These are phyloP conservation scores for Craseonycteris thonglongyai DNA, from an alignment of 2,113 vertebrate species.

Conservation along the genomic window DNA sequence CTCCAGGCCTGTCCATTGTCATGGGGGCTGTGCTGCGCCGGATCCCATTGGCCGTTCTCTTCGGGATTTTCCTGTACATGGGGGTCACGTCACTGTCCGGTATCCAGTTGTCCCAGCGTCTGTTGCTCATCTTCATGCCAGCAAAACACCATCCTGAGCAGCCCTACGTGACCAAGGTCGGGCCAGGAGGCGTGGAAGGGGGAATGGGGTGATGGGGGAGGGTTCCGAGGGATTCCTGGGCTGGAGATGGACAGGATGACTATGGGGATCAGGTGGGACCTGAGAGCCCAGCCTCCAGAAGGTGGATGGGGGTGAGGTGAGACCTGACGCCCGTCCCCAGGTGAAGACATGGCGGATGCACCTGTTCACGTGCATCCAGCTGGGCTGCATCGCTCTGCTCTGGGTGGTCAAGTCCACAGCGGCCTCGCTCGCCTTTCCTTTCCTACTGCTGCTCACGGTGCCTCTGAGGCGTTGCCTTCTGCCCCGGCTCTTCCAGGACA, in stretches of 20 bases:
- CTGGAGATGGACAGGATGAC: not conserved
- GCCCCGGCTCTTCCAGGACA: conserved; percentile 92
- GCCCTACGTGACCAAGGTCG: conserved; percentile 95
- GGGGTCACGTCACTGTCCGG: conserved; percentile 96
- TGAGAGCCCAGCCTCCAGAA: not conserved
- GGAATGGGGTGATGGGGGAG: not conserved
- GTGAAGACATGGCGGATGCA: conserved; percentile 99
- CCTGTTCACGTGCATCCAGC: conserved; percentile 95
- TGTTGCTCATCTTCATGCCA: conserved; percentile 95
- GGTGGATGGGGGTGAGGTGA: not conserved
- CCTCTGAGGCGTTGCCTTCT: conserved; percentile 92
- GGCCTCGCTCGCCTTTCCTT: conserved; percentile 95
- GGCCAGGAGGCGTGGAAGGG: not conserved
- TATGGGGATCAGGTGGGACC: not conserved
- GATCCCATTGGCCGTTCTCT: conserved; percentile 96
- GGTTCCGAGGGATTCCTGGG: not conserved
- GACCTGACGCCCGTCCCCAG: conserved; percentile 70
- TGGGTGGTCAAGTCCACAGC: conserved; percentile 97
- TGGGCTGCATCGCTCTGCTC: conserved; percentile 92
- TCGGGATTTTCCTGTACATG: conserved; percentile 99
- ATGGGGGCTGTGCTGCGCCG: conserved; percentile 93
- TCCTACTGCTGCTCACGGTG: conserved; percentile 97
- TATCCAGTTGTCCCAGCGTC: conserved; percentile 95
- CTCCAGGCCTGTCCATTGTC: conserved; percentile 94
- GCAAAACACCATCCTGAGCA: conserved; percentile 98